Base-by-base conservation (phyloP, 1,140 invertebrate species). In the Samia ricini region DNA sequence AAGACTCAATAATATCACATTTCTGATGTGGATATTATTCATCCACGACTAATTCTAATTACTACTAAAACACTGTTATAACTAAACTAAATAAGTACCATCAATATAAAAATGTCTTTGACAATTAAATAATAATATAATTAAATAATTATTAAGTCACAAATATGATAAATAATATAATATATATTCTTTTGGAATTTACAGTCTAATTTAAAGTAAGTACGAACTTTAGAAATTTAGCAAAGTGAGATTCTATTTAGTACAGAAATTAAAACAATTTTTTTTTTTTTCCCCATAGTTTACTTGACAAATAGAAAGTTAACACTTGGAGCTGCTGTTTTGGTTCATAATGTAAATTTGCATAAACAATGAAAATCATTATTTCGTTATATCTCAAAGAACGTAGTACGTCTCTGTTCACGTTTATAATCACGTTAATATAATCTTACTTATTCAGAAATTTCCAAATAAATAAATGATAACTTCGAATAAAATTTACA, bases 1-100 rank as follows among this genome's bases (percentile, higher is more conserved):
- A 91, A 89, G 87, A 91, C 86, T 90, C 86, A 91, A 91, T 91
- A 91, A 91, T 91, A 91, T 91, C 89, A 91, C 89, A 91, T 91
- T 90, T 91, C 89, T 91, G 74, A 91, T 91, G 89, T 91, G 88
- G 88, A 91, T 91, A 91, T 91, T 91, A 91, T 88, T 57, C 83
- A 90, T 89, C 88, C 88, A 90, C 88, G 64, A 82, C 83, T 89
- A 89, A 63, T 74, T 55, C 82, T 88, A 88, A 75, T 50, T 69
- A 62, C 75, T 79, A 81, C 76, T 22, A 50, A 72, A 65, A 66
- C 77, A 76, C 19, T 71, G 71, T 82, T 81, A 70, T 67, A 77
- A 76, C 62, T 63, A 52, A 60, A 51, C 77, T 80, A 83, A 83
- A 81, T 84, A 83, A 83, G 83, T 84, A 83, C 76, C 77, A 74